These are phyloP conservation scores for Carcharodon carcharias DNA, from an alignment of 2,797 vertebrate species.

Conservation along the genomic window DNA sequence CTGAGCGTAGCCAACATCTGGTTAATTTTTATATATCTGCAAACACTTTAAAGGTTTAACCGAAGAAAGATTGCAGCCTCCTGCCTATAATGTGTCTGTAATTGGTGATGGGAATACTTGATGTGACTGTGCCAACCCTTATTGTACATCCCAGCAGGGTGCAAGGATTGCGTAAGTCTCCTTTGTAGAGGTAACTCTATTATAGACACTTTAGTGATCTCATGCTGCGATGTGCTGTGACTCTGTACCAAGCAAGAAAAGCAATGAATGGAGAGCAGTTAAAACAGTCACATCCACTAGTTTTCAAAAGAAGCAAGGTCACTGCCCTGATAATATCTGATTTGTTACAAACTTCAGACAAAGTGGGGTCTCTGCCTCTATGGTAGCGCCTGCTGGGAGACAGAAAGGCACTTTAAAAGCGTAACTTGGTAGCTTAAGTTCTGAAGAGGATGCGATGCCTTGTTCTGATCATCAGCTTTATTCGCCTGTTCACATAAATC, in stretches of 20 bases:
- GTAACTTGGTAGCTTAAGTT: background rate
- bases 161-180: background rate
- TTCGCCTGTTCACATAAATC: background rate
- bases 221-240: background rate
- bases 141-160: background rate
- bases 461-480: background rate
- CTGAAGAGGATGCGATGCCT: background rate
- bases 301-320: background rate
- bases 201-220: background rate
- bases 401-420: background rate
- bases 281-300: background rate
- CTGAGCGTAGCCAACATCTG: background rate
- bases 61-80: background rate
- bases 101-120: conserved; percentile 4
- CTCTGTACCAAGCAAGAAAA: background rate
- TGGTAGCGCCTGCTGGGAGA: background rate
- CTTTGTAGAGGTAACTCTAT: background rate
- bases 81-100: background rate
- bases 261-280: background rate
- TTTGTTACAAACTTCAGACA: conserved; percentile 12
- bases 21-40: background rate
- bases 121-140: background rate
- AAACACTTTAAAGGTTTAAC: background rate
- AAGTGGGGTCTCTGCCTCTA: background rate
- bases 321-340: background rate